Evolutionary conservation across 2,113 vertebrate genomes (phyloP), one percentile per base, ranked within the genome.

Genomic region (Cephalophus harveyi): DNA sequence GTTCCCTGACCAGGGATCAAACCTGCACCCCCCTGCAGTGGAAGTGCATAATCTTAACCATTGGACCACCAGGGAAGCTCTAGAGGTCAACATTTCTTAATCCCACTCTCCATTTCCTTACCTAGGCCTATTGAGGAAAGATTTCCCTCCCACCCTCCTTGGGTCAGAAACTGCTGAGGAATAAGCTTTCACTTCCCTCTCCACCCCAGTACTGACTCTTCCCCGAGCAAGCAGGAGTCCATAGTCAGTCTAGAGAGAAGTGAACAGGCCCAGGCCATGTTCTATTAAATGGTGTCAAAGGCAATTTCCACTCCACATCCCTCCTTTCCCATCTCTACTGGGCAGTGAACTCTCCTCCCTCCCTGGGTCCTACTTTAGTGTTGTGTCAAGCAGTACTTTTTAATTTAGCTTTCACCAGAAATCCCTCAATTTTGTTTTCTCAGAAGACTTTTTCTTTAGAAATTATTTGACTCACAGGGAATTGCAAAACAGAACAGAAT

Each of bases 401-500:
- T 81, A 88, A 85, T 59, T 74, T 52, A 62, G 28, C 76, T 88
- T 81, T 78, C 15, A 86, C 17, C 28, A 83, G 25, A 87, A 94
- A 54, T 52, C 33, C 12, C 52, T 43, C 30, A 83, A 36, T 93
- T 94, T 71, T 10, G 87, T 94, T 94, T 92, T 78, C 48, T 92
- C 54, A 89, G 89, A 90, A 85, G 46, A 1, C 7, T 86, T 93
- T 91, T 87, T 52, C 95, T 91, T 85, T 93, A 40, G 86, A 95
- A 95, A 93, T 82, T 67, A 62, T 89, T 93, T 94, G 67, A 95
- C 62, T 82, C 50, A 52, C 7, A 50, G 88, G 87, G 88, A 88
- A 48, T 82, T 97, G 57, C 64, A 91, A 97, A 90, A 93, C 52
- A 88, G 74, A 55, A 46, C n/a, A 88, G 54, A 79, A 54, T 87